Base-by-base conservation (phyloP, 2,888 invertebrate species). In the Tribolium freemani region DNA sequence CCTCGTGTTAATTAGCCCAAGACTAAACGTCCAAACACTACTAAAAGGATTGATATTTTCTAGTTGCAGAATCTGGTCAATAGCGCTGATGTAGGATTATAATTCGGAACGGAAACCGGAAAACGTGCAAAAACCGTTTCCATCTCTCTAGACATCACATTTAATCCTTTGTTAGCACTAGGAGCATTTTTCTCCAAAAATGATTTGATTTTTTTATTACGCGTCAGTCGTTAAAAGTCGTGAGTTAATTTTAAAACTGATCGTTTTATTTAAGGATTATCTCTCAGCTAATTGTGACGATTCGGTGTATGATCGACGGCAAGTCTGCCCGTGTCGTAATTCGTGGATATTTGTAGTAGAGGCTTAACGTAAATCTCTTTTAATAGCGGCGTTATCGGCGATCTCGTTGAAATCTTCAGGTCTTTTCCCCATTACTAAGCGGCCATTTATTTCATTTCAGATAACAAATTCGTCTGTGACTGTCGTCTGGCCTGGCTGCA, bases 401-500 rank as follows among this genome's bases (percentile, higher is more conserved):
- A 69, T 70, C 69, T 63, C 54, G 56, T 63, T 56, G 46, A 70
- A 63, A 54, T 63, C 63, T 70, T 46, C 60, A 69, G 60, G 51
- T 69, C 67, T 67, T 26, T 30, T 4, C 8, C 10, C 38, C 48
- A 58, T 57, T 60, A 53, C 69, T 71, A 26, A 67, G 10, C 50
- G 16, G 10, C 63, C 60, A 63, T 69, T 57, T 69, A 48, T 63
- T 81, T 79, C 80, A 81, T 88, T 88, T 60, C 92, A 96, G 95
- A 93, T 81, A 96, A 95, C 88, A 91, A 91, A 85, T 92, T 95
- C 87, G 90, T 91, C 79, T 96, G 95, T 87, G 94, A 95, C 88
- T 95, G 95, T 86, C 91, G 93, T 77, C 88, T 95, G 78, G 90
- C 91, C 78, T 95, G 95, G 95, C 91, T 95, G 87, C 92, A 93